Percentiles rank a stretch among this genome's conserved stretches.
Conservation (phyloP, 2,113 vertebrate genomes). For the Cynocephalus volans region DNA sequence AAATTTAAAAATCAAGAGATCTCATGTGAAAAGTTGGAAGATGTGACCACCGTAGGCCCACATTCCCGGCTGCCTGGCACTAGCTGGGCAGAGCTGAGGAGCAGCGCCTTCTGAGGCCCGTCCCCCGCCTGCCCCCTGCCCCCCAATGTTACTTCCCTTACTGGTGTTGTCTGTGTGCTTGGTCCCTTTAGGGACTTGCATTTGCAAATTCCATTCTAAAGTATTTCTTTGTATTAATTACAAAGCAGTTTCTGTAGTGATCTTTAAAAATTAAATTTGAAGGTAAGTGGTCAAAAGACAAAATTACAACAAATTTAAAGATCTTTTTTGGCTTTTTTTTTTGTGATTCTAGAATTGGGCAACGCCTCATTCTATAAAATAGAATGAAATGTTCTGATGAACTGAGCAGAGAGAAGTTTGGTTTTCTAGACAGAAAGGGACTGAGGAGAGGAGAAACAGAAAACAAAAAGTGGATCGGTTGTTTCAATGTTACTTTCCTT, state of each 20-base stretch:
- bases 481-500: too few relatives aligned
- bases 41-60: too few relatives aligned
- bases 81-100: background rate
- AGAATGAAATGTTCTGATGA: too few relatives aligned
- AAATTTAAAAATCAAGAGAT: background rate
- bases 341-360: too few relatives aligned
- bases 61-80: background rate
- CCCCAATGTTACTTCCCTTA: background rate
- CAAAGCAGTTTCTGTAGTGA: background rate
- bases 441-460: too few relatives aligned
- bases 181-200: background rate
- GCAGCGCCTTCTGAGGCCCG: background rate
- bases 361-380: too few relatives aligned
- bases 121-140: background rate
- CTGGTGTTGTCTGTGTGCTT: background rate
- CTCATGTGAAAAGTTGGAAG: background rate
- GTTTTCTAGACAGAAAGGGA: too few relatives aligned
- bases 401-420: too few relatives aligned
- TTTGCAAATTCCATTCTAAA: background rate
- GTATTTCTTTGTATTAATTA: background rate
- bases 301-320: too few relatives aligned
- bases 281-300: background rate
- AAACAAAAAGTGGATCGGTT: too few relatives aligned
- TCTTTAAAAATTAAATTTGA: conserved; percentile 34
- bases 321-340: too few relatives aligned